Conservation (phyloP, 2,888 invertebrate species). For the Ashinkailepas kermadecensis region DNA sequence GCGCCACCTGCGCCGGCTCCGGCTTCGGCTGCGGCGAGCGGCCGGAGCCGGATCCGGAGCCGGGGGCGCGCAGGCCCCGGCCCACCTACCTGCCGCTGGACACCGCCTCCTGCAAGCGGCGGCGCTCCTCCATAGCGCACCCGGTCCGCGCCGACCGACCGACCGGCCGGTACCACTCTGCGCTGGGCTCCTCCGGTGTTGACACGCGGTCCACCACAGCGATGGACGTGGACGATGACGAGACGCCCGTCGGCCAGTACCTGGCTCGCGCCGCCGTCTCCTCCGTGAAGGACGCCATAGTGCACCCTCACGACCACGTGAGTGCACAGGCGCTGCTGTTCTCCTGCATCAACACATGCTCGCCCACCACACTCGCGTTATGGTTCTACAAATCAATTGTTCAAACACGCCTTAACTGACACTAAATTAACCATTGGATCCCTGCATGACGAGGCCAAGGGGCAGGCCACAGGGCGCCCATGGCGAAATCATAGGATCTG, state of each 20-base stretch:
- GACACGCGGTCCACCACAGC: not conserved
- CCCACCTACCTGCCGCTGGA: conserved; percentile 7
- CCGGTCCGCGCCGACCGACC: not conserved
- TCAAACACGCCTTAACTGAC: too few species aligned
- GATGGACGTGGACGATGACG: conserved; percentile 10
- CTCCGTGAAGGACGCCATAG: conserved; percentile 30
- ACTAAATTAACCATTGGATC: too few species aligned
- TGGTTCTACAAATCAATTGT: too few species aligned
- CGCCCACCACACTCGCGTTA: too few species aligned
- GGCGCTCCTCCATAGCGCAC: not conserved
- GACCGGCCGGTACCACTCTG: not conserved
- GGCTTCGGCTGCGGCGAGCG: not conserved
- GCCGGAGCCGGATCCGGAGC: not conserved
- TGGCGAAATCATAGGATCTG: too few species aligned
- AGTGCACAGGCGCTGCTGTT: conserved; percentile 36
- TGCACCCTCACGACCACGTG: not conserved
- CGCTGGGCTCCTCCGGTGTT: not conserved
- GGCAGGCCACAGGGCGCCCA: too few species aligned
- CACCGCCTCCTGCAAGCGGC: not conserved
- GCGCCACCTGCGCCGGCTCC: conserved; percentile 30
- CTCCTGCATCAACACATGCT: not conserved
- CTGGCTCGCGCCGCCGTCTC: conserved; percentile 30
- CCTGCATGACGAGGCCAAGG: too few species aligned
- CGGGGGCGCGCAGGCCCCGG: not conserved
- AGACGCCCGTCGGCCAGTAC: conserved; percentile 22